Conservation (phyloP, 2,888 invertebrate species). For the Diarsia dahlii region DNA sequence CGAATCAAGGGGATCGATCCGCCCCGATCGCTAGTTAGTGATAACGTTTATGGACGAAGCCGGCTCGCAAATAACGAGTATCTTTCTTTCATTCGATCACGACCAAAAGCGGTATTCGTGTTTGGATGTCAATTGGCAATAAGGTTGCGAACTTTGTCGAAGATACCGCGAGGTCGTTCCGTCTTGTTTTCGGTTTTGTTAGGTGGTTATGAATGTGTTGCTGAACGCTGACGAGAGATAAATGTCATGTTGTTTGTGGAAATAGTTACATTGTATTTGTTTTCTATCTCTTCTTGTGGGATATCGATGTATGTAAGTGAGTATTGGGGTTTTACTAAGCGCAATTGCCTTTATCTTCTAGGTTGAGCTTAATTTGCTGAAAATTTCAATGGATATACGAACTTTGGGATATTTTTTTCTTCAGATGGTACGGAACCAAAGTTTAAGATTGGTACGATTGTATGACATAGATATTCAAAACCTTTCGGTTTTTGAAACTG, state of each 20-base stretch:
- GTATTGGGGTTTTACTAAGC: background rate
- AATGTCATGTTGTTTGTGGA: slow-evolving; percentile 57
- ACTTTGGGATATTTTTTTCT: background rate
- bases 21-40: slow-evolving; percentile 89
- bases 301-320: background rate
- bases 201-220: slow-evolving; percentile 75
- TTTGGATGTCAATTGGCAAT: slow-evolving; percentile 89
- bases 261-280: slow-evolving; percentile 4
- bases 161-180: slow-evolving; percentile 72
- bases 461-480: background rate
- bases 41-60: slow-evolving; percentile 88
- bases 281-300: background rate
- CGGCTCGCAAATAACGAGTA: slow-evolving; percentile 83
- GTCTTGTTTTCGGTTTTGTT: slow-evolving; percentile 78
- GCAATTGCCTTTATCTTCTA: background rate
- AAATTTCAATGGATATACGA: too few species aligned
- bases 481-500: background rate
- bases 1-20: slow-evolving; percentile 89
- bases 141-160: slow-evolving; percentile 83
- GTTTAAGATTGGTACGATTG: background rate
- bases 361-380: too few species aligned
- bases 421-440: background rate
- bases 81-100: slow-evolving; percentile 87
- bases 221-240: slow-evolving; percentile 70
- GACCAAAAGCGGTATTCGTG: slow-evolving; percentile 82